Evolutionary conservation across 2,113 vertebrate species (phyloP).

Genomic region (human): GRCh38 chr15:41645001-41645500

Average conservation of each 20-base stretch:
- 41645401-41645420: too few species aligned
- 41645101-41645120: neutral
- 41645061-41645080: neutral
- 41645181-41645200: neutral
- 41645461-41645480: too few species aligned
- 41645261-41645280: neutral
- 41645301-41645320: neutral
- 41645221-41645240: neutral
- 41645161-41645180: neutral
- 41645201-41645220: neutral
- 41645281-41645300: neutral
- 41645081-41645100: neutral
- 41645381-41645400: too few species aligned
- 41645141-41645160: neutral
- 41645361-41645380: too few species aligned
- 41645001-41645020: neutral
- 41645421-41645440: too few species aligned
- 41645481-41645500: too few species aligned
- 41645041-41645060: neutral
- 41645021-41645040: neutral
- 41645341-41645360: too few species aligned
- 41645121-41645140: neutral
- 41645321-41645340: too few species aligned
- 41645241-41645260: neutral
- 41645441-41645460: too few species aligned